A percentile compares a stretch with the other conserved stretches of the same genome.
Conservation (phyloP, 2,797 vertebrate genomes). For the Crypturellus tataupa region DNA sequence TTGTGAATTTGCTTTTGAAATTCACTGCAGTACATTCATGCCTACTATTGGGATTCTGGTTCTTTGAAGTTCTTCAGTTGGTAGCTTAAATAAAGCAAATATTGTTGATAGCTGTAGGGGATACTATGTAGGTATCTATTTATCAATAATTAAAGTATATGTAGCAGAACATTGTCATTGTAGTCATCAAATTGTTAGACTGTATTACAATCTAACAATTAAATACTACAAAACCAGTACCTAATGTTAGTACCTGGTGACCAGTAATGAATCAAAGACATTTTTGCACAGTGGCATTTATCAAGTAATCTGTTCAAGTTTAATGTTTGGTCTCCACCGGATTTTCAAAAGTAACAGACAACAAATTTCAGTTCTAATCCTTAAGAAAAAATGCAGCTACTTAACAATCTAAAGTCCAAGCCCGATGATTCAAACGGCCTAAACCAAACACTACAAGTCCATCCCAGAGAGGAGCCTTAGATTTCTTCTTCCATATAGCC, state of each 20-base stretch:
- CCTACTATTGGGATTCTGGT: not conserved
- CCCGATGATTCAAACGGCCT: not conserved
- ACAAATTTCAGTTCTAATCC: not conserved
- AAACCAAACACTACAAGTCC: not conserved
- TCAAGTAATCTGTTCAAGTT: not conserved
- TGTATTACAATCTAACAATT: not conserved
- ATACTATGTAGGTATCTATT: not conserved
- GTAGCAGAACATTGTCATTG: not conserved
- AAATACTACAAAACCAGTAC: not conserved
- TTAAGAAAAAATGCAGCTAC: not conserved
- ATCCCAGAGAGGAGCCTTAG: not conserved
- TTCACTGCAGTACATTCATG: not conserved
- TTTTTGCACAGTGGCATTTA: not conserved
- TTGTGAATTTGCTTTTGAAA: constrained; percentile 11
- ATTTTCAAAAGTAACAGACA: not conserved
- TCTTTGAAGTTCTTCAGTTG: not conserved
- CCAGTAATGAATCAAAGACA: not conserved
- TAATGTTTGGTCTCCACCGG: not conserved
- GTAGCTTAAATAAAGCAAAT: not conserved
- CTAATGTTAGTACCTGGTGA: not conserved
- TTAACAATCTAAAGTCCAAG: not conserved
- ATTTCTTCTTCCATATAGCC: not conserved
- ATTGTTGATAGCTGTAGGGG: not conserved
- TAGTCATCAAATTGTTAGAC: not conserved
- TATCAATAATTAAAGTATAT: constrained; percentile 23